Percentiles rank a stretch among this genome's conserved stretches.
Evolutionary conservation across 2,888 invertebrate genomes (phyloP).

Genomic region (Hypselothyrea guttata): DNA sequence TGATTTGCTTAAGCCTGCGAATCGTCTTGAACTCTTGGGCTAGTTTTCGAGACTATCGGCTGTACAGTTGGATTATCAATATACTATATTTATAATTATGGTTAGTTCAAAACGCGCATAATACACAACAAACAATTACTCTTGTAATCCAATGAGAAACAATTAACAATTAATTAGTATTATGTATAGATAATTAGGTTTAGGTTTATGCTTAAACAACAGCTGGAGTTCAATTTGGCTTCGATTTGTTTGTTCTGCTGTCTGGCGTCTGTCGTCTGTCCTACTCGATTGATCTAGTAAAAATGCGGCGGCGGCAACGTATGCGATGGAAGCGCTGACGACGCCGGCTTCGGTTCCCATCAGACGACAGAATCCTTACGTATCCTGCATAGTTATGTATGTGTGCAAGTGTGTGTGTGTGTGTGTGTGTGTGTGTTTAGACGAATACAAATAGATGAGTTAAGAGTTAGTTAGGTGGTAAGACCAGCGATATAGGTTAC

Average conservation of each 20-base stretch:
- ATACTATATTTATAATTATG: constrained; percentile 36
- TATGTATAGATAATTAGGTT: constrained; percentile 45
- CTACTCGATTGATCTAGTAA: constrained; percentile 35
- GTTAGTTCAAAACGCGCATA: constrained; percentile 39
- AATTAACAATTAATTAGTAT: constrained; percentile 52
- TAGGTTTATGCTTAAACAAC: constrained; percentile 40
- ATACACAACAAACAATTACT: constrained; percentile 38
- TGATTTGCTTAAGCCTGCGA: constrained; percentile 6
- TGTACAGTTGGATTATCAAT: no score
- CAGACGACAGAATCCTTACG: constrained; percentile 82
- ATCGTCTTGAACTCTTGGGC: constrained; percentile 1
- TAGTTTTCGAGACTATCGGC: constrained; percentile 1
- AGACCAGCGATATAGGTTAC: constrained; percentile 14
- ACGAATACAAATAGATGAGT: constrained; percentile 43
- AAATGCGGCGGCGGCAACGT: constrained; percentile 72
- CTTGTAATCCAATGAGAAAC: constrained; percentile 34
- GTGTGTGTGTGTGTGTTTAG: constrained; percentile 22
- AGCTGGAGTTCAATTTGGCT: constrained; percentile 58
- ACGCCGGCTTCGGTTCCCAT: constrained; percentile 72
- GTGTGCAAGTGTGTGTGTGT: constrained; percentile 10
- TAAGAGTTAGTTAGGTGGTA: constrained; percentile 10
- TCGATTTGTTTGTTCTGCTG: constrained; percentile 39
- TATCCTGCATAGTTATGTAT: constrained; percentile 67
- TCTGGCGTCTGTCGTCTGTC: constrained; percentile 17
- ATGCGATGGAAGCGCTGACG: constrained; percentile 61